These are phyloP conservation scores for Schrankia costaestrigalis DNA, from an alignment of 2,888 invertebrate species.

Conservation along the genomic window DNA sequence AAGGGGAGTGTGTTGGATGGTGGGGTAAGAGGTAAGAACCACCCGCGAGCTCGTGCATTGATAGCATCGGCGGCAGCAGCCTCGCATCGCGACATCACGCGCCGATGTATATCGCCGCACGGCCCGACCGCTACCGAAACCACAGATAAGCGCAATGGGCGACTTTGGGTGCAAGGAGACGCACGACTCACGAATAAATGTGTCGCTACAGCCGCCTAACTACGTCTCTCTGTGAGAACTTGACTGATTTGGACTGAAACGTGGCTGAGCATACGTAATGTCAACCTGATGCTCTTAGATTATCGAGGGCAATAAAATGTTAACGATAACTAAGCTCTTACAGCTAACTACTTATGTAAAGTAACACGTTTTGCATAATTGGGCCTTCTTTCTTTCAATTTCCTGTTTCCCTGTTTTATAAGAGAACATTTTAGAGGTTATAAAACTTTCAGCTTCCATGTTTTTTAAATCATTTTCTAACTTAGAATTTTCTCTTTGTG, in stretches of 20 bases:
- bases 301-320: conserved; percentile 17
- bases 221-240: conserved; percentile 31
- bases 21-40: conserved; percentile 22
- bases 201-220: conserved; percentile 45
- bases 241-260: conserved; percentile 30
- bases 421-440: too few relatives aligned
- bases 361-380: too few relatives aligned
- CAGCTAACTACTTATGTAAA: not conserved
- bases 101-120: conserved; percentile 59
- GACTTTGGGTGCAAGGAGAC: conserved; percentile 38
- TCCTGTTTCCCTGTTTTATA: too few relatives aligned
- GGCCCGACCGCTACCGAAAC: conserved; percentile 46
- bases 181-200: conserved; percentile 73
- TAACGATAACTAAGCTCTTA: conserved; percentile 4
- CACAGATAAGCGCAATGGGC: conserved; percentile 41
- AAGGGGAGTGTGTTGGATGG: conserved; percentile 8
- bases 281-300: conserved; percentile 20
- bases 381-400: too few relatives aligned
- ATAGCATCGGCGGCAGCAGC: conserved; percentile 63
- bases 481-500: too few relatives aligned
- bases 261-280: conserved; percentile 27
- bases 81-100: conserved; percentile 66
- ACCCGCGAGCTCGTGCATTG: conserved; percentile 50
- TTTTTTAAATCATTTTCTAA: too few relatives aligned
- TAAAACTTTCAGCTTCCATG: too few relatives aligned